Evolutionary conservation across 2,888 invertebrate species (phyloP).

Genomic region (Chrysina gloriosa): DNA sequence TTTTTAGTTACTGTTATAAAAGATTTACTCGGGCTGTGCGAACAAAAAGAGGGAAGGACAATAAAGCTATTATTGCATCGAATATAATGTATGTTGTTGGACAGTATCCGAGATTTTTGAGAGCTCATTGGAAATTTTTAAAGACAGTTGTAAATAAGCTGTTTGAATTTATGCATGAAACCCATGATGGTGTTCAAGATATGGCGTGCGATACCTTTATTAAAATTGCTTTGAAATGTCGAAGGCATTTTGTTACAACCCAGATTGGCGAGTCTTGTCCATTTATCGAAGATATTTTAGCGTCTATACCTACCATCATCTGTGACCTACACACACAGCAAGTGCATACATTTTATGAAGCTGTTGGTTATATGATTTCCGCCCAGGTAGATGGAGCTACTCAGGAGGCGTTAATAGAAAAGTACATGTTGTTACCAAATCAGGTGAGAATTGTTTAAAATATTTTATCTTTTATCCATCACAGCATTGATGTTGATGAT

Average conservation of each 20-base stretch:
- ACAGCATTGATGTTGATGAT: no score
- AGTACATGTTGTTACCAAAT: conserved; percentile 97
- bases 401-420: conserved; percentile 95
- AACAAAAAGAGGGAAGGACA: conserved; percentile 99
- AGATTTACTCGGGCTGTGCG: conserved; percentile 95
- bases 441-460: conserved; percentile 72
- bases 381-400: conserved; percentile 91
- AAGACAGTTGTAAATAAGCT: conserved; percentile 99
- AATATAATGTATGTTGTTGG: conserved; percentile 99
- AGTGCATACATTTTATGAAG: conserved; percentile 99
- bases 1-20: conserved; percentile 99
- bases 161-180: conserved; percentile 99
- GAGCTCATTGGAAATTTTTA: conserved; percentile 99
- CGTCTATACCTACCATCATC: conserved; percentile 96
- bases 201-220: conserved; percentile 99
- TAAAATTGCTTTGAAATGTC: conserved; percentile 98
- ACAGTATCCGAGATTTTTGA: conserved; percentile 97
- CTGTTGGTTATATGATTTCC: conserved; percentile 98
- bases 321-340: conserved; percentile 99
- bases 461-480: no score
- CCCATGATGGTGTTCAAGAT: conserved; percentile 99
- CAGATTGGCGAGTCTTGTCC: conserved; percentile 97
- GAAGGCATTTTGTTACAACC: conserved; percentile 95
- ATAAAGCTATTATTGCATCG: conserved; percentile 99
- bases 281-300: conserved; percentile 98